phyloP scores from a whole-genome alignment of 2,797 vertebrate genomes.

The Bradypodion pumilum region DNA sequence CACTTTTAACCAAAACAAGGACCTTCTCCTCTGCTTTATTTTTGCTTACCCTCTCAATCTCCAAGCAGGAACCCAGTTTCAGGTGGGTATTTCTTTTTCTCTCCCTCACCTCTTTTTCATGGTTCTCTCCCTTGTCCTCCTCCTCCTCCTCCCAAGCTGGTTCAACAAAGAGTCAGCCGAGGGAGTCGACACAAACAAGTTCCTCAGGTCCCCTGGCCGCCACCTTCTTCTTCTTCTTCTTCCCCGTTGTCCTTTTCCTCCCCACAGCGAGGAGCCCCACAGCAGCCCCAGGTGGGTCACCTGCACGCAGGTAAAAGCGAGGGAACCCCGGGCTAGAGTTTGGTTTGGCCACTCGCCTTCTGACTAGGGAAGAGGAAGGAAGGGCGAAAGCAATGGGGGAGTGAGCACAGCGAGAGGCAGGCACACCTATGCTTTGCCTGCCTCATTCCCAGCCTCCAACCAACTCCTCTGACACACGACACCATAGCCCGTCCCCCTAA shows the following conservation, averaged over 20 bases:
- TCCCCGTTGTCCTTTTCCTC: background rate
- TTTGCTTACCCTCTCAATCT: constrained; percentile 8
- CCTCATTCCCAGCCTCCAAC: too few relatives aligned
- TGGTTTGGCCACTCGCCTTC: background rate
- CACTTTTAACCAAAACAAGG: too few relatives aligned
- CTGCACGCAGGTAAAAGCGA: background rate
- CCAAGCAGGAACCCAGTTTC: background rate
- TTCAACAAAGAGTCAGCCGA: background rate
- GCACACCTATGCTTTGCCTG: background rate
- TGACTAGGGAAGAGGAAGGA: background rate
- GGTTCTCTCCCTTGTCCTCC: background rate
- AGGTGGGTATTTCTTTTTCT: background rate
- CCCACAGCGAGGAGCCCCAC: too few relatives aligned
- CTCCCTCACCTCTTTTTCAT: background rate
- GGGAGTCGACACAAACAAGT: constrained; percentile 21
- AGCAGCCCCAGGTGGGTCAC: too few relatives aligned
- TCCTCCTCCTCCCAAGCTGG: too few relatives aligned
- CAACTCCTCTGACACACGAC: constrained; percentile 1
- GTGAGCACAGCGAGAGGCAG: too few relatives aligned
- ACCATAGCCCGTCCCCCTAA: constrained; percentile 10
- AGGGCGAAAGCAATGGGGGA: background rate
- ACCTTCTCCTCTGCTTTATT: too few relatives aligned
- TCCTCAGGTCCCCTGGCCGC: background rate
- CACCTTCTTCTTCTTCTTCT: accelerated
- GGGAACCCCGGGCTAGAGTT: too few relatives aligned